Conservation (phyloP, 2,113 vertebrate genomes). For the Ceuthmochares aereus region DNA sequence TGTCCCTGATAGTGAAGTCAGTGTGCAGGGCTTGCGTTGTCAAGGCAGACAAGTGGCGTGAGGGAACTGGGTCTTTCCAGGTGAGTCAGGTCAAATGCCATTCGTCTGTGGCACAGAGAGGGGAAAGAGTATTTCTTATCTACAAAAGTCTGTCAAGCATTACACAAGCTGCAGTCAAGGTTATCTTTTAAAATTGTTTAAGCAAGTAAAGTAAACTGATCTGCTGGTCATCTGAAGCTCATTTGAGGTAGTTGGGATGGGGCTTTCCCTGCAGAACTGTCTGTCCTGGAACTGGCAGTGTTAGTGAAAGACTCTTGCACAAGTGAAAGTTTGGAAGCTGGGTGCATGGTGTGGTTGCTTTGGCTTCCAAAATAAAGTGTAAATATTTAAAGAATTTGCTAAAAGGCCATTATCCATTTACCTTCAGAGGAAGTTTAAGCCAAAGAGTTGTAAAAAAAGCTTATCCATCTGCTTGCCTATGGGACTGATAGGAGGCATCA, state of each 20-base stretch:
- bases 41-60: fast-evolving
- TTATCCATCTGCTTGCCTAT: not conserved
- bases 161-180: not conserved
- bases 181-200: constrained; percentile 29
- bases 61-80: fast-evolving
- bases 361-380: not conserved
- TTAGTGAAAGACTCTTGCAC: not conserved
- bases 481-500: not conserved
- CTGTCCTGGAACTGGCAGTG: not conserved
- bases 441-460: not conserved
- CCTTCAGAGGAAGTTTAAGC: not conserved
- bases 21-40: not conserved
- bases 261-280: not conserved
- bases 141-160: not conserved
- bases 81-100: fast-evolving
- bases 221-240: not conserved
- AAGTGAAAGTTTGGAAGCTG: not conserved
- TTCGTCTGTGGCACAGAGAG: not conserved
- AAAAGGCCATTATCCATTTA: not conserved
- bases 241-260: not conserved
- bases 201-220: constrained; percentile 41
- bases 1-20: fast-evolving
- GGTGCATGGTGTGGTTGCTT: not conserved
- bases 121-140: not conserved
- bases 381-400: not conserved